Percentiles rank a stretch among this genome's conserved stretches.
These are phyloP conservation scores for Saguinus midas DNA, from an alignment of 2,113 vertebrate genomes.

Conservation along the genomic window DNA sequence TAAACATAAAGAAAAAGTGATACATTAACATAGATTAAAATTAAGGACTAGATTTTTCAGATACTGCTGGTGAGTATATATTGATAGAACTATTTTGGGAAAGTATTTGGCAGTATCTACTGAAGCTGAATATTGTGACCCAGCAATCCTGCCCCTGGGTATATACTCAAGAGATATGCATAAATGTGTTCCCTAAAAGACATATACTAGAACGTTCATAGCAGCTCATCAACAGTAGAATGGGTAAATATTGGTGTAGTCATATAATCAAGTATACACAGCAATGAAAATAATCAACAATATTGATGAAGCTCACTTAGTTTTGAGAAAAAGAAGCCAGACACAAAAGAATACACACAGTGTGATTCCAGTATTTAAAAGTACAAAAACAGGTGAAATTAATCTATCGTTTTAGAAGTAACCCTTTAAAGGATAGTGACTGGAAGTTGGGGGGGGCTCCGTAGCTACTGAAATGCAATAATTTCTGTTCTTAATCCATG, in stretches of 20 bases:
- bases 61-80: background rate
- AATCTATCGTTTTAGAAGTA: background rate
- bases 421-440: background rate
- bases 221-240: background rate
- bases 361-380: background rate
- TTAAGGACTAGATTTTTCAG: background rate
- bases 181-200: background rate
- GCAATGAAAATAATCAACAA: background rate
- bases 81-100: background rate
- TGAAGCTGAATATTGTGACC: background rate
- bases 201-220: background rate
- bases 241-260: background rate
- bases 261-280: background rate
- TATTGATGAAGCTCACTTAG: background rate
- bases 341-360: background rate
- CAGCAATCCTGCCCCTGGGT: background rate
- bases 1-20: background rate
- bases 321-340: background rate
- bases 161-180: background rate
- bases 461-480: background rate
- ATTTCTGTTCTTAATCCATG: background rate
- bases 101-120: background rate
- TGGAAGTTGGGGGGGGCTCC: fast-evolving
- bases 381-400: background rate
- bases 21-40: background rate